Evolutionary conservation across 2,797 vertebrate genomes (phyloP), one percentile per base, ranked within the genome.

Genomic region (Columba guinea): DNA sequence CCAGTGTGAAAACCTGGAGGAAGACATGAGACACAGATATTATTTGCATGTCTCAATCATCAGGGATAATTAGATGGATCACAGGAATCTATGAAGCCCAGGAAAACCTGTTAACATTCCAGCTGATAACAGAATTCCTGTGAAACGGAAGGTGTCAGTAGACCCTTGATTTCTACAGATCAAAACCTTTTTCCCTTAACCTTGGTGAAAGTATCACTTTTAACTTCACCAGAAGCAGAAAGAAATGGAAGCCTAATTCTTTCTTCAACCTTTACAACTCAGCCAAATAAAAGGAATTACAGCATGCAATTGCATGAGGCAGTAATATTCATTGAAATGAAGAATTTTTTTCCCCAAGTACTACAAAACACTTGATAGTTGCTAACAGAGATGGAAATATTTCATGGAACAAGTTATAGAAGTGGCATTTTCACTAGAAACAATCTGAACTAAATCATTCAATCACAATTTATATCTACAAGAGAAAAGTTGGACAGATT

Each of bases 361-460:
- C n/a, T 20, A 80, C 32, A 67, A 83, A 95, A 56, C 80, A 93
- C 77, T 91, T 73, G 73, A 86, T 93, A 79, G 41, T 90, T 89
- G 37, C 87, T 84, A 90, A 63, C 58, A 79, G 52, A 91, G 93
- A 91, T 65, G 22, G 82, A 92, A 93, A 89, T 92, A 93, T 89
- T 91, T 88, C 59, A 84, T 11, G 23, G 64, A 81, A 90, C 67
- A 92, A 93, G 79, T 90, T 88, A 90, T 7, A 73, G 79, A 90
- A 78, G 52, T 3, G 1, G 26, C 48, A 35, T 82, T 96, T 92
- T 84, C 85, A 35, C 39, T 79, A 51, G 74, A 90, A 96, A 95
- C 73, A 81, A 84, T 90, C 73, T 79, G 85, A 88, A 74, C 48
- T 90, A 90, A 92, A 94, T 96, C 58, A 94, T 69, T 93, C 89